phyloP scores from a whole-genome alignment of 1,140 invertebrate genomes.

The Meloidogyne hapla region DNA sequence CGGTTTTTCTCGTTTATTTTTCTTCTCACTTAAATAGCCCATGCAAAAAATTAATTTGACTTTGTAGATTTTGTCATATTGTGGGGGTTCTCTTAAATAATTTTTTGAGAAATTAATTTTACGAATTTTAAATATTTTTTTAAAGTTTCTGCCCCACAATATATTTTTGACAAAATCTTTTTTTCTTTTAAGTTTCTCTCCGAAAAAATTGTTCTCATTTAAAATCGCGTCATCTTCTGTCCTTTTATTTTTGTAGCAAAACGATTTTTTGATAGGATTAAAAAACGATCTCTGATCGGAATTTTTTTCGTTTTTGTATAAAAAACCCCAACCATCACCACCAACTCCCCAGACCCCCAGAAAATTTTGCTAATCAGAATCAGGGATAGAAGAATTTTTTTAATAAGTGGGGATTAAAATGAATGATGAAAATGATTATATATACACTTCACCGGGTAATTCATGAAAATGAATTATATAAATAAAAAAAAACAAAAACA shows the following conservation, averaged over 20 bases:
- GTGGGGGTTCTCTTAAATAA: background rate
- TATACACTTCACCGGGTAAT: too few species aligned
- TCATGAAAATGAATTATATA: too few species aligned
- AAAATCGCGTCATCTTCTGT: background rate
- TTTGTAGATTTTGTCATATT: background rate
- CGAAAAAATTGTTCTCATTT: constrained; percentile 1
- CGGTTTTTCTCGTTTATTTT: background rate
- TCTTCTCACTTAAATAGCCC: background rate
- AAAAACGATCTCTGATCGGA: background rate
- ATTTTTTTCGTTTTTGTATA: background rate
- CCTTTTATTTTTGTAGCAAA: background rate
- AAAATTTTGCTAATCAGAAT: too few species aligned
- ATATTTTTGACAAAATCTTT: background rate
- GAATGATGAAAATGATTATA: too few species aligned
- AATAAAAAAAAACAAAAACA: too few species aligned
- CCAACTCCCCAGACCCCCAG: too few species aligned
- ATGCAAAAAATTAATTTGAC: background rate
- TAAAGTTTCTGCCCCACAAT: background rate
- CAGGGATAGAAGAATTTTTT: too few species aligned
- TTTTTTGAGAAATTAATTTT: too few species aligned
- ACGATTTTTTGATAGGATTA: background rate
- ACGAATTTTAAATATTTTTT: too few species aligned
- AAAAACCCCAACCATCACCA: too few species aligned
- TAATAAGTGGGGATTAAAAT: too few species aligned
- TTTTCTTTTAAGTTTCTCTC: background rate